Conservation (phyloP, 2,888 invertebrate genomes). For the Fragum whitleyi region DNA sequence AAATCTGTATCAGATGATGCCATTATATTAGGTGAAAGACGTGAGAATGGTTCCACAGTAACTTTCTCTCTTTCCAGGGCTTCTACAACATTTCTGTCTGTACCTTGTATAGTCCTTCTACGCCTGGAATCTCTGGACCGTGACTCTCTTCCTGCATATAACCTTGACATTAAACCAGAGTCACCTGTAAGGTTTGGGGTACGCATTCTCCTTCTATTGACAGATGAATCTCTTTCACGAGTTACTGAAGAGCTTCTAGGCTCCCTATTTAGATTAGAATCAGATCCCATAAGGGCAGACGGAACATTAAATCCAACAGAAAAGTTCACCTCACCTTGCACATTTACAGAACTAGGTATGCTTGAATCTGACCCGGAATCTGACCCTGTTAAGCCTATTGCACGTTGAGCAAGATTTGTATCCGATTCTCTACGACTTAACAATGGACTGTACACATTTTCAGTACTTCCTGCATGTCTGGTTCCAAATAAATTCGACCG, state of each 20-base stretch:
- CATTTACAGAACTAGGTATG: constrained; percentile 18
- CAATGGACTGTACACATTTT: constrained; percentile 32
- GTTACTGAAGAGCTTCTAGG: constrained; percentile 38
- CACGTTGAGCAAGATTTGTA: constrained; percentile 14
- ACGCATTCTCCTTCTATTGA: constrained; percentile 29
- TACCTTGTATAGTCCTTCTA: constrained; percentile 57
- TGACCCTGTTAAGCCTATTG: constrained; percentile 23
- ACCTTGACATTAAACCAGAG: neutral
- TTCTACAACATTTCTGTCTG: constrained; percentile 43
- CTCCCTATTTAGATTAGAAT: constrained; percentile 33
- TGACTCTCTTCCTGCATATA: neutral
- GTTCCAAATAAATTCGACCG: constrained; percentile 50
- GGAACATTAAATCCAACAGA: constrained; percentile 1
- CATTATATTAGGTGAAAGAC: constrained; percentile 12
- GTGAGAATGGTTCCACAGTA: constrained; percentile 9
- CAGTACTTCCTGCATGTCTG: constrained; percentile 37
- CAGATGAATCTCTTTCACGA: constrained; percentile 38
- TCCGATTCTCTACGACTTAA: constrained; percentile 40
- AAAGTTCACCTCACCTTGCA: neutral
- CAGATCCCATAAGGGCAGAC: constrained; percentile 24
- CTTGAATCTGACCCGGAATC: constrained; percentile 52
- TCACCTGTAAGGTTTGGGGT: neutral
- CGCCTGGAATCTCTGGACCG: constrained; percentile 39
- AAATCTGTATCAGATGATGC: constrained; percentile 19
- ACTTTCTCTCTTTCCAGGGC: constrained; percentile 46